These are phyloP conservation scores for Calliphora vomitoria DNA, from an alignment of 2,888 invertebrate species.

Conservation along the genomic window DNA sequence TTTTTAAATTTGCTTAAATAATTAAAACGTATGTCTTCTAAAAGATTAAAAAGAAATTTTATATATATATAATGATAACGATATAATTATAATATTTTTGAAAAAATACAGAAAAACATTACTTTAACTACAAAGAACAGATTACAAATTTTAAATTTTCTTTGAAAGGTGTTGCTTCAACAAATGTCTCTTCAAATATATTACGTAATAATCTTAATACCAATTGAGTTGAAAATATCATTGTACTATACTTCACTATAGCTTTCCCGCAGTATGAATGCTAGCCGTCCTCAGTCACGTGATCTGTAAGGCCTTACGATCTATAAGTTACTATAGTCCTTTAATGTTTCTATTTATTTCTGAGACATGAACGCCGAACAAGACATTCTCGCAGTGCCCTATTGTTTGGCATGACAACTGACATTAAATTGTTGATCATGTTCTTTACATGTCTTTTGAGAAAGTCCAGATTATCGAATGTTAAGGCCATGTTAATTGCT, in stretches of 20 bases:
- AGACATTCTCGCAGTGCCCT: conserved; percentile 77
- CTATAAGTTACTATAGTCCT: no score
- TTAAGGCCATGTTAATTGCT: conserved; percentile 79
- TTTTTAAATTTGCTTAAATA: conserved; percentile 52
- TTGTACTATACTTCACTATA: no score
- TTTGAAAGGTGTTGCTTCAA: background rate
- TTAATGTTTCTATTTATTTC: no score
- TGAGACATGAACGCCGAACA: conserved; percentile 68
- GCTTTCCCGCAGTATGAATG: no score
- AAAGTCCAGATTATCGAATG: conserved; percentile 75
- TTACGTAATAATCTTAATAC: no score
- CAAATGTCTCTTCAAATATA: no score
- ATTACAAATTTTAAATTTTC: conserved; percentile 3
- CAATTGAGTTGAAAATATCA: no score
- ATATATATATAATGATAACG: background rate
- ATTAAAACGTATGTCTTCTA: conserved; percentile 46
- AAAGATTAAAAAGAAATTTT: background rate
- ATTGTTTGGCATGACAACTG: conserved; percentile 78
- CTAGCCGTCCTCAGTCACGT: no score
- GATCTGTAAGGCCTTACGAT: no score
- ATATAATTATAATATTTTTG: conserved; percentile 39
- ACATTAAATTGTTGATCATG: conserved; percentile 77
- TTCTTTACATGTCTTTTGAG: conserved; percentile 77
- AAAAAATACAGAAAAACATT: background rate
- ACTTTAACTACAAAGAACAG: background rate